Conservation (phyloP, 2,888 invertebrate species). For the Eupeodes luniger region DNA sequence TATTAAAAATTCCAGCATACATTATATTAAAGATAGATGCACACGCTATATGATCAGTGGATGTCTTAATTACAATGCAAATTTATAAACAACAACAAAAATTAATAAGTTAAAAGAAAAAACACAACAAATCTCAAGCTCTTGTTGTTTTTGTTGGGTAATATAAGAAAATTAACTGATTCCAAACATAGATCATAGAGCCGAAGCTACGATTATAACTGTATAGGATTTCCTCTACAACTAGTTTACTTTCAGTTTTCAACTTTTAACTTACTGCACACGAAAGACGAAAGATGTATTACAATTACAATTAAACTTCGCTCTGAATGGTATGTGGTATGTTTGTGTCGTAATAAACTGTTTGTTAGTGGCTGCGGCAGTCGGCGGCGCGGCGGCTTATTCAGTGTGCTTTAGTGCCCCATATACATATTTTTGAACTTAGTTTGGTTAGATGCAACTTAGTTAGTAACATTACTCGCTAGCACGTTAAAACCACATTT, state of each 20-base stretch:
- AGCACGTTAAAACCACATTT: conserved; percentile 20
- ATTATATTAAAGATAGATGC: conserved; percentile 21
- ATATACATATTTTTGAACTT: conserved; percentile 10
- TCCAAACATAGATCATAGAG: conserved; percentile 44
- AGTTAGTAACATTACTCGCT: neutral
- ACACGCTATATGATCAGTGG: conserved; percentile 45
- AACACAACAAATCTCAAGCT: conserved; percentile 18
- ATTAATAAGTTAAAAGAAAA: neutral
- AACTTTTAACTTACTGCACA: conserved; percentile 52
- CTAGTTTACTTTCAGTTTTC: conserved; percentile 72
- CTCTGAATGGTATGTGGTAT: conserved; percentile 61
- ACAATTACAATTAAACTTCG: conserved; percentile 60
- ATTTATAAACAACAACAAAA: conserved; percentile 38
- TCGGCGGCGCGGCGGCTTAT: conserved; percentile 2
- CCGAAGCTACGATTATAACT: conserved; percentile 23
- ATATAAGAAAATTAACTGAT: conserved; percentile 67
- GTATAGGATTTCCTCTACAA: conserved; percentile 70
- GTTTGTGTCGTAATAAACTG: conserved; percentile 60
- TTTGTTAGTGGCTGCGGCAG: conserved; percentile 14
- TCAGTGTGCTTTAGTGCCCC: conserved; percentile 36
- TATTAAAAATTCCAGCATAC: conserved; percentile 49
- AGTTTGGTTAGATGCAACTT: conserved; percentile 13
- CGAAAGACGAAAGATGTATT: conserved; percentile 57
- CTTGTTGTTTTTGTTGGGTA: conserved; percentile 30
- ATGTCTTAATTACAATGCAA: conserved; percentile 69